These are phyloP conservation scores for Strix aluco DNA, from an alignment of 2,113 vertebrate genomes.

Conservation along the genomic window DNA sequence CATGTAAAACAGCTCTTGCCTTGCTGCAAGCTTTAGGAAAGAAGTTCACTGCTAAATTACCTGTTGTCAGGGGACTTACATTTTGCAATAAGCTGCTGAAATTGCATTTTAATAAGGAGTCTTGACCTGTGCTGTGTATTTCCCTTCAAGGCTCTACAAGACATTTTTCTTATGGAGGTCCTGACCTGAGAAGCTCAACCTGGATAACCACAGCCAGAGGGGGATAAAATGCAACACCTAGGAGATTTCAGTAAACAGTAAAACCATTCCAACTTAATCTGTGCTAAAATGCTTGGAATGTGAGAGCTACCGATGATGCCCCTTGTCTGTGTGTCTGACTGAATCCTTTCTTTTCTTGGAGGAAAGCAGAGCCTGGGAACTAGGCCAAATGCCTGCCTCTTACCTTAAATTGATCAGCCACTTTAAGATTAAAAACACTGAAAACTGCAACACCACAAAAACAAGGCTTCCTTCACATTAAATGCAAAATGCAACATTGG, in stretches of 20 bases:
- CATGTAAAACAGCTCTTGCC: constrained; percentile 74
- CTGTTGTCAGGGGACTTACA: constrained; percentile 56
- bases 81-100: constrained; percentile 64
- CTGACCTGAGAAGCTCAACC: constrained; percentile 74
- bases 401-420: constrained; percentile 81
- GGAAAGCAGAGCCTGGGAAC: constrained; percentile 79
- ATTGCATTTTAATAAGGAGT: constrained; percentile 66
- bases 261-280: constrained; percentile 83
- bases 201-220: constrained; percentile 63
- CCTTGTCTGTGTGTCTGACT: constrained; percentile 78
- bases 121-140: constrained; percentile 61
- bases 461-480: constrained; percentile 77
- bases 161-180: constrained; percentile 63
- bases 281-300: constrained; percentile 81
- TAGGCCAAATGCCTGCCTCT: constrained; percentile 78
- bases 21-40: constrained; percentile 39
- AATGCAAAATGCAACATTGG: constrained; percentile 71
- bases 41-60: constrained; percentile 70
- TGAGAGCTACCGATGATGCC: constrained; percentile 75
- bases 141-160: constrained; percentile 35
- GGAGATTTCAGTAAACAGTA: constrained; percentile 80
- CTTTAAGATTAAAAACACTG: constrained; percentile 76
- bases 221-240: constrained; percentile 78
- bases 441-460: constrained; percentile 70
- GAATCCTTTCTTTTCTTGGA: constrained; percentile 77